Evolutionary conservation across 2,113 vertebrate species (phyloP).

Genomic region (Prochilodus magdalenae): DNA sequence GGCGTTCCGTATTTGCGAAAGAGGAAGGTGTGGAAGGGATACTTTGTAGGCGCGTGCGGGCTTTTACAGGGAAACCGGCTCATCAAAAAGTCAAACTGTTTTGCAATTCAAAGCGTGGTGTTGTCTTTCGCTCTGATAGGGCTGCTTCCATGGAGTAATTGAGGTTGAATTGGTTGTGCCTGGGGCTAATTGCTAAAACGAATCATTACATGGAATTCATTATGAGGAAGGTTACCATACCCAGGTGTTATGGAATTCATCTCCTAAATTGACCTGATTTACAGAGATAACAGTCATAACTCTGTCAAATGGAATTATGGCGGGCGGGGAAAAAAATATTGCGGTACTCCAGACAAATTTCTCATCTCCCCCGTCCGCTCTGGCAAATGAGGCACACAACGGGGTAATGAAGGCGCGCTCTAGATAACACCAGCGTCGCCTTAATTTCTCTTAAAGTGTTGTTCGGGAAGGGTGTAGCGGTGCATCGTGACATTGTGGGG

Average conservation of each 20-base stretch:
- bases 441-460: not conserved
- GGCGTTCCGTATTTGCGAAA: not conserved
- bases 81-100: conserved; percentile 45
- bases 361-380: not conserved
- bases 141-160: conserved; percentile 73
- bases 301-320: conserved; percentile 72
- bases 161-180: conserved; percentile 81
- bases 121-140: conserved; percentile 74
- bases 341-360: conserved; percentile 45
- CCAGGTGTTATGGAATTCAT: conserved; percentile 80
- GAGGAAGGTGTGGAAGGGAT: not conserved
- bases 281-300: conserved; percentile 75
- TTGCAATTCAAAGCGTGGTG: conserved; percentile 64
- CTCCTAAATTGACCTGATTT: conserved; percentile 81
- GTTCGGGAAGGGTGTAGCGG: not conserved
- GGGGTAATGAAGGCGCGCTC: not conserved
- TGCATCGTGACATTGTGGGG: too few species aligned
- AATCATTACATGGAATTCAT: conserved; percentile 82
- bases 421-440: not conserved
- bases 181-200: conserved; percentile 80
- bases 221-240: conserved; percentile 73
- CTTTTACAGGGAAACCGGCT: conserved; percentile 10
- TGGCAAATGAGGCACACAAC: not conserved
- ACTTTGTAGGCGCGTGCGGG: not conserved
- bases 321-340: not conserved